phyloP scores from a whole-genome alignment of 2,797 vertebrate species.

The Etheostoma nigrum region DNA sequence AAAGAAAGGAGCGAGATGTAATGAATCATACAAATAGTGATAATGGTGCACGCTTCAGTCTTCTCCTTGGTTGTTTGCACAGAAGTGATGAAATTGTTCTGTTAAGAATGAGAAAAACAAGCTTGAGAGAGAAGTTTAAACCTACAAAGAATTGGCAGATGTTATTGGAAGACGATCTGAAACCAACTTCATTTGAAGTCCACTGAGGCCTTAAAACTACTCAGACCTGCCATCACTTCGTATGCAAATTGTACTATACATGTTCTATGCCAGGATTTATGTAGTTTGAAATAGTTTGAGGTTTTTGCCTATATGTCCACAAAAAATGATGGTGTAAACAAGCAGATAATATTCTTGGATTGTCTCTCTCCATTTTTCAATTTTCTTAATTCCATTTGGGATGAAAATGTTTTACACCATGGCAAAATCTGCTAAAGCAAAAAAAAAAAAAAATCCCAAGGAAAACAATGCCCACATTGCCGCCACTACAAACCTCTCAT shows the following conservation, averaged over 20 bases:
- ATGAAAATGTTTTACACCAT: background rate
- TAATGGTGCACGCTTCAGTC: background rate
- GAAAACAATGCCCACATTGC: background rate
- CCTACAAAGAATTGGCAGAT: background rate
- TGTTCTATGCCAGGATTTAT: too few relatives aligned
- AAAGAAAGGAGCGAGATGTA: background rate
- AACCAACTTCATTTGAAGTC: background rate
- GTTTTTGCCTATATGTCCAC: background rate
- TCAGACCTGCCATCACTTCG: background rate
- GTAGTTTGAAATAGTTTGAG: background rate
- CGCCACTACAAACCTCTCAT: background rate
- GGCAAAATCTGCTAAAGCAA: background rate
- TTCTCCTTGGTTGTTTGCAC: background rate
- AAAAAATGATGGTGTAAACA: background rate
- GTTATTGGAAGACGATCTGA: background rate
- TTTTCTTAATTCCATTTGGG: background rate
- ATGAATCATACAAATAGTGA: background rate
- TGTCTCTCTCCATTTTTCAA: background rate
- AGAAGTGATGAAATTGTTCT: background rate
- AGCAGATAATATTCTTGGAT: background rate
- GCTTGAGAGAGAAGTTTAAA: conserved; percentile 2
- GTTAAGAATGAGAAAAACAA: background rate
- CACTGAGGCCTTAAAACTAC: background rate
- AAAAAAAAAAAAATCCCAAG: background rate
- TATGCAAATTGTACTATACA: too few relatives aligned